Evolutionary conservation across 2,888 invertebrate species (phyloP), one percentile per base, ranked within the genome.

Genomic region (Stictocephala bisonia): DNA sequence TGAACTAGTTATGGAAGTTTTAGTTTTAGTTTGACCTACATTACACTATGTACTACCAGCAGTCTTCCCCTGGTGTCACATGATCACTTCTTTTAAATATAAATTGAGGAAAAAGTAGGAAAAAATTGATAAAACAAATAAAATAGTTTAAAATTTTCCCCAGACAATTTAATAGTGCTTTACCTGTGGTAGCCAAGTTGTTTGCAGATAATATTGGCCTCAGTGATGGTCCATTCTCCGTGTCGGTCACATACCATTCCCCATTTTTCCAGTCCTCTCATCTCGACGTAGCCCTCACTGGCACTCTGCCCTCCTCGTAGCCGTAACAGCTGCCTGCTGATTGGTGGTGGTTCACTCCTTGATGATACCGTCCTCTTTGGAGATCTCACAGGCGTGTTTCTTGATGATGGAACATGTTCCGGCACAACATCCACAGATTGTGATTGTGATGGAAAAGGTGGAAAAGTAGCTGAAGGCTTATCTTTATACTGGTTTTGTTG

Each of bases 161-260:
- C 11, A 11, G 35, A 31, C 35, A 6, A 9, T 11, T 31, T 31
- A 6, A 48, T 22, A 27, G 48, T 72, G 3, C 74, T 72, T 69
- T 81, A 86, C 86, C 85, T 84, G 35, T 79, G 74, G 76, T 84
- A 87, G 44, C 87, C 86, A 0, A 87, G 82, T 76, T 87, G 86
- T 73, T 81, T 82, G 80, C 88, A 88, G 11, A 87, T 83, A 18
- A 88, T 82, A 68, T 83, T 81, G 13, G 87, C 88, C 81, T 87
- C 87, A 24, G 82, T 82, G 11, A 86, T 80, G 56, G 83, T 84
- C 87, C 87, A 88, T 66, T 81, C 79, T 31, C 83, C 83, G 67
- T 79, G 83, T 64, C 81, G 78, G 76, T 87, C 87, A 76, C 87
- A 87, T 26, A 87, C 84, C 3, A 84, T 80, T 3, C 87, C 87